Percentiles rank a stretch among this genome's conserved stretches.
phyloP scores from a whole-genome alignment of 2,888 invertebrate species.

The Maniola hyperantus region DNA sequence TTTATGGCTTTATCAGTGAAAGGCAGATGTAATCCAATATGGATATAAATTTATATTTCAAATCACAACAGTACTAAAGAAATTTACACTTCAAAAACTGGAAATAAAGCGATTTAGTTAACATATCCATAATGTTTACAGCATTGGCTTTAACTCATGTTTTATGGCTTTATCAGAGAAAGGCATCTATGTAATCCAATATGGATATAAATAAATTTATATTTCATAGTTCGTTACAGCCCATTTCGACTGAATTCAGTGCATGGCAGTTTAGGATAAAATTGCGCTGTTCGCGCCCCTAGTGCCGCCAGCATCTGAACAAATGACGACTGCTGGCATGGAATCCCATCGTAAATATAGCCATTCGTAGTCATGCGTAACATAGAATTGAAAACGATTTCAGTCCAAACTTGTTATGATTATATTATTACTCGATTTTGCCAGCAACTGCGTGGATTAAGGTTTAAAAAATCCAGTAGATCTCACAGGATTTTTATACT shows the following conservation, averaged over 20 bases:
- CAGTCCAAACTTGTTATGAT: neutral
- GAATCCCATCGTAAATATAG: slow-evolving; percentile 17
- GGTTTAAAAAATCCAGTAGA: neutral
- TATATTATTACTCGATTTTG: neutral
- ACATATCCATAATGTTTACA: neutral
- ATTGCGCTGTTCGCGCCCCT: slow-evolving; percentile 21
- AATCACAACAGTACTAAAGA: too few species aligned
- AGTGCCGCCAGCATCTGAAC: slow-evolving; percentile 23
- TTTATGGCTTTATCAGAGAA: neutral
- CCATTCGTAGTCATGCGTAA: slow-evolving; percentile 14
- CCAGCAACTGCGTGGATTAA: neutral
- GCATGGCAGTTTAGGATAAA: slow-evolving; percentile 22
- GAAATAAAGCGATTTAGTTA: neutral
- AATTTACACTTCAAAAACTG: neutral
- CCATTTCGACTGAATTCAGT: slow-evolving; percentile 7
- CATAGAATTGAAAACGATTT: slow-evolving; percentile 13
- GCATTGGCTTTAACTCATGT: neutral
- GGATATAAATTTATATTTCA: slow-evolving; percentile 11
- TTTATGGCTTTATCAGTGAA: neutral
- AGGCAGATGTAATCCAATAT: neutral
- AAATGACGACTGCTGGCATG: slow-evolving; percentile 21
- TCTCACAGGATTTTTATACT: too few species aligned
- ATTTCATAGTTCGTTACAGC: slow-evolving; percentile 13
- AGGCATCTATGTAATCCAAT: neutral
- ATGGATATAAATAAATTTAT: slow-evolving; percentile 4